Conservation (phyloP, 2,888 invertebrate genomes). For the Strigamia transsilvanica region DNA sequence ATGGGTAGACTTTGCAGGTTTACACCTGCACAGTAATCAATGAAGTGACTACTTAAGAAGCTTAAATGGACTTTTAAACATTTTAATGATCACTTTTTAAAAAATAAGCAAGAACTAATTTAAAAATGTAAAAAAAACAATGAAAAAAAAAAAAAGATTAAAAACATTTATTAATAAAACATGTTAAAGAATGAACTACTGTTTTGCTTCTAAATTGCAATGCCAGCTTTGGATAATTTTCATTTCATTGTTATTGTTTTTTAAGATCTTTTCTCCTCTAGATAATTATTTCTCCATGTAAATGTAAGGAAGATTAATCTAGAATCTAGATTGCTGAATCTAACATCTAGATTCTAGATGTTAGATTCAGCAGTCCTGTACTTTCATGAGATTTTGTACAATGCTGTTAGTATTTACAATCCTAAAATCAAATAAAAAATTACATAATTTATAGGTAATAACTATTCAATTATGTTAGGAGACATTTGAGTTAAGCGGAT, state of each 20-base stretch:
- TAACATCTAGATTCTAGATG: too few species aligned
- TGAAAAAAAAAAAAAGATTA: not conserved
- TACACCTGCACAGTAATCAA: not conserved
- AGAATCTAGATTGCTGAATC: too few species aligned
- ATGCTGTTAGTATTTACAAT: too few species aligned
- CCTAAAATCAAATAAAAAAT: too few species aligned
- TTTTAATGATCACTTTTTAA: not conserved
- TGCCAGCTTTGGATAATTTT: too few species aligned
- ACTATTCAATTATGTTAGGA: too few species aligned
- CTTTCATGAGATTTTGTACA: not conserved
- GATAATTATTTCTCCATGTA: not conserved
- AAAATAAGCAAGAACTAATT: not conserved
- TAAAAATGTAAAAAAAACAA: not conserved
- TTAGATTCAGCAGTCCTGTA: too few species aligned
- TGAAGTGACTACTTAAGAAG: not conserved
- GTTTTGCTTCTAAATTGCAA: too few species aligned
- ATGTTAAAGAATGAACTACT: too few species aligned
- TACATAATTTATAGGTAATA: too few species aligned
- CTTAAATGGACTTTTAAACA: not conserved
- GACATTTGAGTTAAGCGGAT: too few species aligned
- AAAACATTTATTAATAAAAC: too few species aligned
- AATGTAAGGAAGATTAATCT: not conserved
- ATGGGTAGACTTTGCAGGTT: not conserved
- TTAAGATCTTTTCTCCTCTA: not conserved
- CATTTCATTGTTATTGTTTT: not conserved